Evolutionary conservation across 1,140 invertebrate genomes (phyloP), one percentile per base, ranked within the genome.

Genomic region (Nephila pilipes): DNA sequence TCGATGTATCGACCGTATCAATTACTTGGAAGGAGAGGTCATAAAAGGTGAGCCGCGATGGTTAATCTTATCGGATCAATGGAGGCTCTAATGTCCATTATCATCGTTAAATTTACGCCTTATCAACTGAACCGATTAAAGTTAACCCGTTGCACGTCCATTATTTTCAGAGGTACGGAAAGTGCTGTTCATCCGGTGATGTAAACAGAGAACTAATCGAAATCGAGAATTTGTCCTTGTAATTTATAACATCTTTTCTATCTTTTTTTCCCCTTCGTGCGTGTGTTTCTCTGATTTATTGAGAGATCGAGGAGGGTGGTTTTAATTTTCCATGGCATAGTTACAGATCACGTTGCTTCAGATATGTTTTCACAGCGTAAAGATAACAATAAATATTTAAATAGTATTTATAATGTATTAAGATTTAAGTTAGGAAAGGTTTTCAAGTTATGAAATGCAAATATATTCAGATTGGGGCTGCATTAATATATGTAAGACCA

Each of bases 21-120:
- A 87, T 87, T 87, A 87, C 85, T 87, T 54, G 80, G 46, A 81
- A 81, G 38, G 38, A 20, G 36, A n/a, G 80, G 80, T 46, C 55
- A 58, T 87, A 60, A 60, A 87, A 60, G 85, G 55, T 87, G 85
- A 60, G 85, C 58, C 85, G 1, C 80, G 85, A 57, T 60, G 85
- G 55, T 60, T 87, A 87, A 87, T 87, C 85, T 87, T 29, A 60
- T 60, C 85, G 85, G 58, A 87, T 87, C 85, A 87, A 87, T 87
- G 55, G 85, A 38, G 83, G 55, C 32, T 87, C 85, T 60, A 87
- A 87, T 87, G 58, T 87, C 85, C 57, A 87, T 87, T 87, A 87
- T 87, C 85, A 87, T 54, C 85, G 85, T 58, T 36, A 36, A 87
- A 60, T 87, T 87, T 60, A 60, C 85, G 85, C 58, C 85, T 87